Evolutionary conservation across 2,797 vertebrate genomes (phyloP).

Genomic region (Rachycentron canadum): DNA sequence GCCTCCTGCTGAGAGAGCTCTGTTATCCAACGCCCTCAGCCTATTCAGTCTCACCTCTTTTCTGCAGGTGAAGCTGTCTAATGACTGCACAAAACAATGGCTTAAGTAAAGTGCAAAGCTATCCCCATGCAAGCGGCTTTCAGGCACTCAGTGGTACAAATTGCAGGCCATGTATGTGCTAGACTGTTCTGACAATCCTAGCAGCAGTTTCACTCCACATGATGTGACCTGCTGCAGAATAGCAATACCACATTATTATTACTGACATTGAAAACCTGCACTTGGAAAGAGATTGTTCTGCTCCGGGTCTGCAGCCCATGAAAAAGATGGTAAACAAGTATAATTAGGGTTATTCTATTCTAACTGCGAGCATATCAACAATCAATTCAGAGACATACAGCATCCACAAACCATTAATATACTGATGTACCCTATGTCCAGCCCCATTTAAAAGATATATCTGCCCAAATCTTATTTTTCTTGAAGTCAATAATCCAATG

Average conservation of each 20-base stretch:
- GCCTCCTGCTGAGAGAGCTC: slow-evolving; percentile 12
- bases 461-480: not conserved
- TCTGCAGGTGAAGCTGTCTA: slow-evolving; percentile 17
- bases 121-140: not conserved
- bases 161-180: slow-evolving; percentile 1
- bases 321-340: slow-evolving; percentile 2
- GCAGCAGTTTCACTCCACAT: slow-evolving; percentile 14
- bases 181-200: slow-evolving; percentile 7
- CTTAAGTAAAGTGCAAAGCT: slow-evolving; percentile 22
- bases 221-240: slow-evolving; percentile 23
- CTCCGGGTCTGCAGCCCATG: slow-evolving; percentile 8
- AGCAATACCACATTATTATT: slow-evolving; percentile 7
- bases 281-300: not conserved
- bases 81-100: slow-evolving; percentile 40
- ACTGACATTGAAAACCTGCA: slow-evolving; percentile 11
- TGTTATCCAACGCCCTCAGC: not conserved
- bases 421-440: not conserved
- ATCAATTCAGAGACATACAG: not conserved
- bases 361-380: not conserved
- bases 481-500: not conserved
- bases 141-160: not conserved
- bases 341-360: not conserved
- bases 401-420: not conserved
- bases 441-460: not conserved
- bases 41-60: slow-evolving; percentile 2